Evolutionary conservation across 2,888 invertebrate species (phyloP), one percentile per base, ranked within the genome.

Genomic region (Baronia brevicornis): DNA sequence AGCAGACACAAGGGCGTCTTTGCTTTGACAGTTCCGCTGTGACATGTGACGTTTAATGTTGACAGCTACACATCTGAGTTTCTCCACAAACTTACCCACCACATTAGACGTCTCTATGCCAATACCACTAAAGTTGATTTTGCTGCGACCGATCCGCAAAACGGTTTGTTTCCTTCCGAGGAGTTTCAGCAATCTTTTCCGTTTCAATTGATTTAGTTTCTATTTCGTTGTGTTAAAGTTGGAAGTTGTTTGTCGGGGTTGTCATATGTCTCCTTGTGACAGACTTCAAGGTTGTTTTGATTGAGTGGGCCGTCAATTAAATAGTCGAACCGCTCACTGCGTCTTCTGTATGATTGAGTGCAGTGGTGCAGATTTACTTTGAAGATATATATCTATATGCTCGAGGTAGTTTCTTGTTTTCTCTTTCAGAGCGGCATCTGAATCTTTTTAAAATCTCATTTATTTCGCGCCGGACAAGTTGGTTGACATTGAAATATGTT

Each of bases 291-390:
- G 66, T 67, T 71, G 65, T 70, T 72, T 70, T 82, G 79, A 80
- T 79, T 67, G 78, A 82, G 79, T 79, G 74, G 69, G 55, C 68
- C 68, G 78, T 78, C 82, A 80, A 79, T 80, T 79, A 80, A 70
- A 68, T 65, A 63, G 64, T 64, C 66, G 67, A 71, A 69, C n/a
- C 69, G 68, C 66, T 72, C 64, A 53, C 63, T 60, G 60, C 61
- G 60, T 69, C 65, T 63, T 57, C 52, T 55, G 55, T 65, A 60
- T 79, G 80, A 79, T 75, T 71, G 78, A 79, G 74, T 74, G 74
- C 75, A 75, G 59, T 66, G 68, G 74, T 74, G 74, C 77, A 77
- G 69, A 69, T 71, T 67, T 51, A 41, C 61, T 70, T 60, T 54
- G 54, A 58, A 64, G 65, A 68, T 68, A 54, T 43, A 25, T 25